Evolutionary conservation across 2,797 vertebrate genomes (phyloP), one percentile per base, ranked within the genome.

Genomic region (Acipenser oxyrinchus): DNA sequence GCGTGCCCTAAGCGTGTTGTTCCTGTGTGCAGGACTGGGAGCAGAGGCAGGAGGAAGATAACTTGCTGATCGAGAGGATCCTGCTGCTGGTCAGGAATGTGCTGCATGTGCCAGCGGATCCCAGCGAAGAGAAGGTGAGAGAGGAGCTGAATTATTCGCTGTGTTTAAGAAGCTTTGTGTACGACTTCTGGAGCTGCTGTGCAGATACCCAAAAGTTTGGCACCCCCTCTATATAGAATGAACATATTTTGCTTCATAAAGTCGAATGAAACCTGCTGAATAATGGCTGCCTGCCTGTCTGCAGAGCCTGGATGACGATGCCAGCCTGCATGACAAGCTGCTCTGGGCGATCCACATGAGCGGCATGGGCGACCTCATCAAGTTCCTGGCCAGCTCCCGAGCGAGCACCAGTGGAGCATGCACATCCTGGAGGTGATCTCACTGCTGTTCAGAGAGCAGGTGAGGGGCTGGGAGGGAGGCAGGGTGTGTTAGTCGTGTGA

Each of bases 271-370:
- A 18, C 55, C 0, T n/a, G 55, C 55, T 58, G 55, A 58, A 2
- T 11, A 18, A 18, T 18, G 51, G 51, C 51, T 10, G 37, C 6
- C 60, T 48, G 10, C 15, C 53, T 11, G 15, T 55, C 6, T 1
- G 12, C 77, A 98, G 95, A 92, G 88, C 1, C 89, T 98, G 37
- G 95, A 97, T 0, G 95, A 95, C 0, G 95, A 96, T 0, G 95
- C 95, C 80, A 96, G 91, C 7, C 49, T 90, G 65, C 96, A 99
- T 0, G 96, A 99, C 72, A 87, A 85, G 51, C 87, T 98, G 73
- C 89, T 99, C 69, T 99, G 96, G 96, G 95, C 91, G 0, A 66
- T 95, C 72, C 96, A 99, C 79, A 91, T 98, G 87, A 98, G 94
- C 0, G 95, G 96, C 0, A 90, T 97, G 77, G 96, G 97, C 0